phyloP scores from a whole-genome alignment of 1,140 invertebrate species.

The Acyrthosiphon pisum region DNA sequence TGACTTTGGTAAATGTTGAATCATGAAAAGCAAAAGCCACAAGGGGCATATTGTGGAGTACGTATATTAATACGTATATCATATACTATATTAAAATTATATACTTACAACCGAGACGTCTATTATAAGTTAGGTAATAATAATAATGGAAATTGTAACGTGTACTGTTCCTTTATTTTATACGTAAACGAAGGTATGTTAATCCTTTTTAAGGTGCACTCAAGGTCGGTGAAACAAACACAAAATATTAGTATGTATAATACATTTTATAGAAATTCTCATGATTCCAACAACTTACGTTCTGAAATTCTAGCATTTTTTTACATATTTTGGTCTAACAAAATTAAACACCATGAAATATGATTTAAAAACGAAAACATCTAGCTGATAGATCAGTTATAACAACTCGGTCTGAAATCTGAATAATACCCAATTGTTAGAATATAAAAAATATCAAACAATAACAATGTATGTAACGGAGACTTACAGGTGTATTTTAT shows the following conservation, averaged over 20 bases:
- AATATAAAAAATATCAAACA: neutral
- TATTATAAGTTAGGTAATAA: neutral
- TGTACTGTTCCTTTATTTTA: neutral
- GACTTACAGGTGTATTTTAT: slow-evolving; percentile 23
- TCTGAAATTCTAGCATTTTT: neutral
- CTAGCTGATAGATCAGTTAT: neutral
- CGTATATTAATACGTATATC: too few relatives aligned
- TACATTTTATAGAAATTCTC: neutral
- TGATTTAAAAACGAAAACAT: neutral
- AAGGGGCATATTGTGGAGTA: neutral
- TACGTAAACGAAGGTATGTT: neutral
- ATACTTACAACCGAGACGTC: neutral
- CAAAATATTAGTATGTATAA: neutral
- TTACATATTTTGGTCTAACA: neutral
- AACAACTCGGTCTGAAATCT: neutral
- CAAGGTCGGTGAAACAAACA: neutral
- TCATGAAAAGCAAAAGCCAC: neutral
- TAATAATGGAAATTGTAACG: neutral
- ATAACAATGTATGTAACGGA: neutral
- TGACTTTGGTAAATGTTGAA: neutral
- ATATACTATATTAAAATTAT: neutral
- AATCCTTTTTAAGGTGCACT: neutral
- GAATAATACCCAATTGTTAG: slow-evolving; percentile 15
- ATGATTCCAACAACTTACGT: neutral
- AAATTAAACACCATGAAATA: neutral